Conservation (phyloP, 2,797 vertebrate species). For the Oophaga sylvatica region DNA sequence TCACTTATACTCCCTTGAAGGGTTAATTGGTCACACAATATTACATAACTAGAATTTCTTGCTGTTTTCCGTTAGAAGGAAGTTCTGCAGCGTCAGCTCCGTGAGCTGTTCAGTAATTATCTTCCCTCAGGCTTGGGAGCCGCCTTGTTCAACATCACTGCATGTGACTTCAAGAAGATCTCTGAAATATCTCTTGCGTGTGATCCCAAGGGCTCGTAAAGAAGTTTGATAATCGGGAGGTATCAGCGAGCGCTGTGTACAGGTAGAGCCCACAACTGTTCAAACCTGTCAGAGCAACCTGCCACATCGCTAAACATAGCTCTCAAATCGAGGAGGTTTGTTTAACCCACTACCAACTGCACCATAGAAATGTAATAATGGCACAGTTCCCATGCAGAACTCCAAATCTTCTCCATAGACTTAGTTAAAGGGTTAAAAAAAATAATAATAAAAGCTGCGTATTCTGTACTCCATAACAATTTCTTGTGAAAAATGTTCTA, state of each 20-base stretch:
- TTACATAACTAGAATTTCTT: constrained; percentile 12
- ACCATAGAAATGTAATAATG: not conserved
- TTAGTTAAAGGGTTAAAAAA: not conserved
- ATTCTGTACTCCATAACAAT: too few relatives aligned
- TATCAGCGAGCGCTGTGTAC: not conserved
- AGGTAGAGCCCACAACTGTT: not conserved
- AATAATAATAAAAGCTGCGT: too few relatives aligned
- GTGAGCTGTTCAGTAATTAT: constrained; percentile 26
- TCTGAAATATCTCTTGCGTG: constrained; percentile 8
- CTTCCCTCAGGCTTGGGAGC: constrained; percentile 18
- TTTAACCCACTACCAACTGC: not conserved
- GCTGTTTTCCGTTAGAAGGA: constrained; percentile 19
- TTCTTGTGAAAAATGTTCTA: too few relatives aligned
- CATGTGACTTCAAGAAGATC: constrained; percentile 14
- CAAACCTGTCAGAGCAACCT: constrained; percentile 12
- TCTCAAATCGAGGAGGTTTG: not conserved
- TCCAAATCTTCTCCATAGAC: not conserved
- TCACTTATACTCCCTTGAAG: not conserved
- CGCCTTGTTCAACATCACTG: not conserved
- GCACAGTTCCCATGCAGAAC: not conserved
- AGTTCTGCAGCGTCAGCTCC: not conserved
- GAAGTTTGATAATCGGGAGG: not conserved
- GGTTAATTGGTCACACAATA: not conserved
- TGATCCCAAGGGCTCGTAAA: not conserved
- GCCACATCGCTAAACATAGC: constrained; percentile 21